These are phyloP conservation scores for Zoanthus sociatus DNA, from an alignment of 92 coral and sea anemone genomes.

Conservation along the genomic window DNA sequence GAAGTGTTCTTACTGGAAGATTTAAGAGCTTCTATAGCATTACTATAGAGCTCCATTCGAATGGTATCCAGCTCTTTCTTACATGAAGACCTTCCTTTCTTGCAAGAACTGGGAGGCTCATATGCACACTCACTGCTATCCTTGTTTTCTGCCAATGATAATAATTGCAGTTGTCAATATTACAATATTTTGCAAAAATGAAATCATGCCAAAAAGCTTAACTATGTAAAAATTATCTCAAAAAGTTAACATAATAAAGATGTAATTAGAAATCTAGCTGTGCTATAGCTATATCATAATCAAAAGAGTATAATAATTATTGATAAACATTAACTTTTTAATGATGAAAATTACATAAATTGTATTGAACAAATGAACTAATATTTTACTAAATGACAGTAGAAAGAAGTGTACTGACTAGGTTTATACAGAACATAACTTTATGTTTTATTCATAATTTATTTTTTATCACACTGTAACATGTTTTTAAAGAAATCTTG, in stretches of 20 bases:
- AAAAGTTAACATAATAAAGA: not conserved
- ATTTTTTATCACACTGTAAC: not conserved
- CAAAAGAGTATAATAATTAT: not conserved
- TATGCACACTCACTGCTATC: not conserved
- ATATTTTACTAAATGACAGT: not conserved
- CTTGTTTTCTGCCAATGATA: slow-evolving; percentile 1
- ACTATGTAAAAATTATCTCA: not conserved
- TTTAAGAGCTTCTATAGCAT: slow-evolving; percentile 59
- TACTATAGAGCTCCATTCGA: slow-evolving; percentile 50
- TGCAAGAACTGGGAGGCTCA: not conserved
- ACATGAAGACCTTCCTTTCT: not conserved
- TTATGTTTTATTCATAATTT: not conserved
- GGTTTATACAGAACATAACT: not conserved
- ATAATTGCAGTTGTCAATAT: not conserved
- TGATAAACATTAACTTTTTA: not conserved
- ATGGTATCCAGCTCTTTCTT: slow-evolving; percentile 41
- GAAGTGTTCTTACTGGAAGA: slow-evolving; percentile 9
- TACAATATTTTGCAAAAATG: not conserved
- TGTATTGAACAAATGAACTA: not conserved
- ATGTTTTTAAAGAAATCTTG: no score
- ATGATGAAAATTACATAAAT: not conserved
- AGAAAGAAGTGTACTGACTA: not conserved
- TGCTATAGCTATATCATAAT: not conserved
- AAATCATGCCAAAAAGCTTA: not conserved
- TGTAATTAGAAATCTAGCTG: not conserved